These are phyloP conservation scores for Horisme vitalbata DNA, from an alignment of 2,888 invertebrate species.

Conservation along the genomic window DNA sequence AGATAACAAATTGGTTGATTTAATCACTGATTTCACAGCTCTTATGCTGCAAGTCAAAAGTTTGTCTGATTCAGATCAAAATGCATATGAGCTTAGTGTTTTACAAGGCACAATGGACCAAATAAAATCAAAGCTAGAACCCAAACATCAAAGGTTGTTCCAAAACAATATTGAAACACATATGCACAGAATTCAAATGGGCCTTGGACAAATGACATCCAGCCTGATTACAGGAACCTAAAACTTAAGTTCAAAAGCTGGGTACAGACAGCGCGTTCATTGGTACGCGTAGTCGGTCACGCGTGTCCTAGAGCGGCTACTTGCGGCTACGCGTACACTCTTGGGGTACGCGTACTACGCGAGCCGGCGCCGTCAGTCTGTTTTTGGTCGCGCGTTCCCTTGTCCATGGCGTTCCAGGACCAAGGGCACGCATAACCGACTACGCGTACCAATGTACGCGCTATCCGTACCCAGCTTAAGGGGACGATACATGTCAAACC, in stretches of 20 bases:
- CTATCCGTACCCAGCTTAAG: too few relatives aligned
- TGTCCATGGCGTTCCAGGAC: too few relatives aligned
- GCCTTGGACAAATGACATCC: constrained; percentile 78
- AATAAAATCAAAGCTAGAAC: constrained; percentile 90
- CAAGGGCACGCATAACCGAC: too few relatives aligned
- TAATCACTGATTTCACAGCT: constrained; percentile 94
- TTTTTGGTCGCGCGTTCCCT: too few relatives aligned
- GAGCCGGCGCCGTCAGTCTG: too few relatives aligned
- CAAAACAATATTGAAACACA: constrained; percentile 96
- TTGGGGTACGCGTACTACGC: too few relatives aligned
- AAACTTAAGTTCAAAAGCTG: neutral
- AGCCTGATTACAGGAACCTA: constrained; percentile 49
- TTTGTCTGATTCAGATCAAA: constrained; percentile 89
- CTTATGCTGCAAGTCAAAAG: constrained; percentile 94
- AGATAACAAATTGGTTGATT: constrained; percentile 86
- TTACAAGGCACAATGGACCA: constrained; percentile 95
- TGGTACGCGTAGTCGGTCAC: too few relatives aligned
- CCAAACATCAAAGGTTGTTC: constrained; percentile 89
- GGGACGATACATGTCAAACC: too few relatives aligned
- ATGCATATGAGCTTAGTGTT: constrained; percentile 94
- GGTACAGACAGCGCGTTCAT: too few relatives aligned
- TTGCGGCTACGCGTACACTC: too few relatives aligned
- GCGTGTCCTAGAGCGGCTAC: too few relatives aligned
- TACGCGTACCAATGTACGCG: too few relatives aligned
- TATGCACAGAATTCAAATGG: constrained; percentile 93